These are phyloP conservation scores for Pasiphila rectangulata DNA, from an alignment of 2,888 invertebrate species.

Conservation along the genomic window DNA sequence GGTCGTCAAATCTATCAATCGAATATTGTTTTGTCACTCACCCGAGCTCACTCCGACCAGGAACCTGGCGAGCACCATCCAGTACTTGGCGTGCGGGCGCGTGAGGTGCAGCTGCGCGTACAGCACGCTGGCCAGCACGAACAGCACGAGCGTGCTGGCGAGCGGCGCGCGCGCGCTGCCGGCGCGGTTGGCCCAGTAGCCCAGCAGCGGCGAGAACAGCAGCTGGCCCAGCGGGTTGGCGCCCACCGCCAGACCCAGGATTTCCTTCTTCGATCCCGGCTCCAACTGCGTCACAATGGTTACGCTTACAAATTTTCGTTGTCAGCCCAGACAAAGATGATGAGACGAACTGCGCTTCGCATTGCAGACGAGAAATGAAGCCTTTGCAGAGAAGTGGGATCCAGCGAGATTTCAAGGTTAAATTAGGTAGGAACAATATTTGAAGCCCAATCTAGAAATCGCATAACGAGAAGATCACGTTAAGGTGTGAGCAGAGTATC, in stretches of 20 bases:
- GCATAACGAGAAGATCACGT: too few relatives aligned
- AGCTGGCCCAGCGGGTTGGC: conserved; percentile 94
- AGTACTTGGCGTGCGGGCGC: conserved; percentile 83
- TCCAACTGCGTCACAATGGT: conserved; percentile 91
- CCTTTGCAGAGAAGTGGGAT: too few relatives aligned
- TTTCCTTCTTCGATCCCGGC: conserved; percentile 88
- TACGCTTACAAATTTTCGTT: too few relatives aligned
- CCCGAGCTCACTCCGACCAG: conserved; percentile 92
- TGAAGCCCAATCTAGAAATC: too few relatives aligned
- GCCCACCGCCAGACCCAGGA: conserved; percentile 91
- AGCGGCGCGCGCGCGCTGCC: conserved; percentile 87
- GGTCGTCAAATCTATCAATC: too few relatives aligned
- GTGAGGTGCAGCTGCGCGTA: conserved; percentile 89
- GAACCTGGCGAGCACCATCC: conserved; percentile 89
- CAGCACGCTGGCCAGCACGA: conserved; percentile 85
- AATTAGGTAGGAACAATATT: too few relatives aligned
- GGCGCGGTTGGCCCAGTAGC: conserved; percentile 90
- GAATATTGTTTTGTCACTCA: too few relatives aligned
- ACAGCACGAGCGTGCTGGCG: conserved; percentile 84
- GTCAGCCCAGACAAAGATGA: too few relatives aligned
- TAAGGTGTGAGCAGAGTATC: too few relatives aligned
- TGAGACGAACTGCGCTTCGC: too few relatives aligned
- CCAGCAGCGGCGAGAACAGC: conserved; percentile 90
- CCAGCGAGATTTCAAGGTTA: too few relatives aligned
- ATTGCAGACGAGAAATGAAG: too few relatives aligned